These are phyloP conservation scores for Meloidogyne chitwoodi DNA, from an alignment of 1,140 invertebrate genomes.

Conservation along the genomic window DNA sequence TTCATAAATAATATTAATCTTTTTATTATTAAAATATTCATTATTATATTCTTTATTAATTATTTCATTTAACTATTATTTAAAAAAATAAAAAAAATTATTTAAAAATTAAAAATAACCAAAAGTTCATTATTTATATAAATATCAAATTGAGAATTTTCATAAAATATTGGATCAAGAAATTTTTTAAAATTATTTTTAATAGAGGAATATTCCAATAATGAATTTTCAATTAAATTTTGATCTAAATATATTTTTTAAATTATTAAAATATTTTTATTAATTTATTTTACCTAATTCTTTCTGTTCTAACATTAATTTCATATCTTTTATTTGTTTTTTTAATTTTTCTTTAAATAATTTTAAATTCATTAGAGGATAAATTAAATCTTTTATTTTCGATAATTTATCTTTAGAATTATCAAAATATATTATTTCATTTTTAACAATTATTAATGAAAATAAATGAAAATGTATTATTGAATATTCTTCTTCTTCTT, in stretches of 20 bases:
- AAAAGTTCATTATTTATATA: background rate
- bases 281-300: background rate
- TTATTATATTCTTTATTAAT: background rate
- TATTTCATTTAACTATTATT: background rate
- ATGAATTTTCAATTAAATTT: background rate
- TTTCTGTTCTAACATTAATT: background rate
- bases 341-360: background rate
- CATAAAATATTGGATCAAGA: background rate
- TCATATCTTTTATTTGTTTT: background rate
- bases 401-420: background rate
- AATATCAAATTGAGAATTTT: background rate
- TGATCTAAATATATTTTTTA: background rate
- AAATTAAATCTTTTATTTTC: background rate
- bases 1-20: background rate
- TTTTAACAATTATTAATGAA: background rate
- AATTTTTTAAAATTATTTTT: background rate
- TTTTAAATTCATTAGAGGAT: background rate
- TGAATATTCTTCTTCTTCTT: background rate
- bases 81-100: background rate
- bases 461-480: background rate
- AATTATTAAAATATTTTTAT: background rate
- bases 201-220: background rate
- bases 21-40: background rate
- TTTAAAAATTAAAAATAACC: background rate
- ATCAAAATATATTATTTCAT: background rate